These are phyloP conservation scores for Benthosema pterotum DNA, from an alignment of 2,797 vertebrate genomes.

Conservation along the genomic window DNA sequence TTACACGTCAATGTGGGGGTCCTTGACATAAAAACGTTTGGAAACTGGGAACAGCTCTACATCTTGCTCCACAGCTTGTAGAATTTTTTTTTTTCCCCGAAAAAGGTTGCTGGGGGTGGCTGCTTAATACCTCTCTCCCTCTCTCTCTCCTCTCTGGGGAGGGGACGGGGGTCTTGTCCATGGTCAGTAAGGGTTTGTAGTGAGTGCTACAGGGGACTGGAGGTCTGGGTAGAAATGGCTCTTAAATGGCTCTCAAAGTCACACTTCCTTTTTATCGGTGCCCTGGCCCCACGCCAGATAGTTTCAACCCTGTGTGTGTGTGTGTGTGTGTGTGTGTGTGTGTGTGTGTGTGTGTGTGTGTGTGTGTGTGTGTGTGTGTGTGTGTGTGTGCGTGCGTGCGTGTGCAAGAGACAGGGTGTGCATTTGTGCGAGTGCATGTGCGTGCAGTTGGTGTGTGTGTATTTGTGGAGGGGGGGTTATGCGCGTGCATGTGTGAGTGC, in stretches of 20 bases:
- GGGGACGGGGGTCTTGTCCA: conserved; percentile 45
- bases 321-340: conserved; percentile 42
- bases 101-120: too few relatives aligned
- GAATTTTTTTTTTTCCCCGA: too few relatives aligned
- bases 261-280: conserved; percentile 82
- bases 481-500: not conserved
- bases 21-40: too few relatives aligned
- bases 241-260: conserved; percentile 82
- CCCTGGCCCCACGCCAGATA: conserved; percentile 76
- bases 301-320: conserved; percentile 32
- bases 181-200: conserved; percentile 63
- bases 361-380: conserved; percentile 4
- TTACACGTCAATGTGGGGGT: too few relatives aligned
- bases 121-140: not conserved
- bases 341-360: conserved; percentile 32
- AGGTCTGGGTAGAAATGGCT: conserved; percentile 77
- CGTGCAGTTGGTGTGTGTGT: conserved; percentile 10
- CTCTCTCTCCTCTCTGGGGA: conserved; percentile 32
- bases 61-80: too few relatives aligned
- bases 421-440: conserved; percentile 19
- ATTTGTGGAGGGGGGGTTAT: not conserved
- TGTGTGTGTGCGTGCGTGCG: conserved; percentile 26
- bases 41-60: too few relatives aligned
- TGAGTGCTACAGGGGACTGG: conserved; percentile 72
- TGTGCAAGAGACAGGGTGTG: conserved; percentile 26